Conservation (phyloP, 2,888 invertebrate species). For the Polydrusus pterygomalis region DNA sequence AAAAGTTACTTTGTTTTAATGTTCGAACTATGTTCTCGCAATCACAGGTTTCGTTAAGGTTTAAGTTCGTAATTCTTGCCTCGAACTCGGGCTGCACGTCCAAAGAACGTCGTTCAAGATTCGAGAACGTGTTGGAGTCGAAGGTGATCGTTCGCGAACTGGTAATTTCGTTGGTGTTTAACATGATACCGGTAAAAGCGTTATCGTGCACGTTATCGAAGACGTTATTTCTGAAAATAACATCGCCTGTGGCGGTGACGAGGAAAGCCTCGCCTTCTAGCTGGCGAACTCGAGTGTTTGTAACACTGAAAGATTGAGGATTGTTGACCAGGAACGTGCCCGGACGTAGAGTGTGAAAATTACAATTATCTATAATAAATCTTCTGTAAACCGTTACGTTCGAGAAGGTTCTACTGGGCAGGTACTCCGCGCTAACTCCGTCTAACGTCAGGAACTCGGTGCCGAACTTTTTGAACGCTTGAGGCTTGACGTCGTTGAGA, state of each 20-base stretch:
- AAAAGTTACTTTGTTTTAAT: slow-evolving; percentile 60
- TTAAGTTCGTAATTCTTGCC: slow-evolving; percentile 76
- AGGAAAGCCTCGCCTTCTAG: slow-evolving; percentile 81
- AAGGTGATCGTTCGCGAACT: slow-evolving; percentile 74
- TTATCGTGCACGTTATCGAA: slow-evolving; percentile 76
- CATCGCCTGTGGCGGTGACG: slow-evolving; percentile 77
- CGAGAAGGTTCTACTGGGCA: slow-evolving; percentile 84
- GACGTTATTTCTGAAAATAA: slow-evolving; percentile 80
- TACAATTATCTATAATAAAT: slow-evolving; percentile 80
- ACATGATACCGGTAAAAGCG: slow-evolving; percentile 78
- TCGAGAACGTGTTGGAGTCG: slow-evolving; percentile 78
- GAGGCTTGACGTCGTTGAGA: slow-evolving; percentile 78
- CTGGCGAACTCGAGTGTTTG: slow-evolving; percentile 75
- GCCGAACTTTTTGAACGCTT: slow-evolving; percentile 87
- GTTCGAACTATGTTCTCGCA: slow-evolving; percentile 70
- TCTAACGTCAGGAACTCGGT: slow-evolving; percentile 79
- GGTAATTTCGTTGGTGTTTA: slow-evolving; percentile 72
- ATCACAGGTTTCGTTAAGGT: slow-evolving; percentile 77
- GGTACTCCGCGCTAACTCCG: slow-evolving; percentile 76
- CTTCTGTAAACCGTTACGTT: slow-evolving; percentile 82
- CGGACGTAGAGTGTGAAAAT: slow-evolving; percentile 78
- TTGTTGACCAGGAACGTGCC: slow-evolving; percentile 81
- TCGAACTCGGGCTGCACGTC: slow-evolving; percentile 75
- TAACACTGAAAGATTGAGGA: slow-evolving; percentile 78
- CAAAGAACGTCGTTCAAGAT: slow-evolving; percentile 76